phyloP scores from a whole-genome alignment of 2,888 invertebrate genomes.

The Pemphredon lugubris region DNA sequence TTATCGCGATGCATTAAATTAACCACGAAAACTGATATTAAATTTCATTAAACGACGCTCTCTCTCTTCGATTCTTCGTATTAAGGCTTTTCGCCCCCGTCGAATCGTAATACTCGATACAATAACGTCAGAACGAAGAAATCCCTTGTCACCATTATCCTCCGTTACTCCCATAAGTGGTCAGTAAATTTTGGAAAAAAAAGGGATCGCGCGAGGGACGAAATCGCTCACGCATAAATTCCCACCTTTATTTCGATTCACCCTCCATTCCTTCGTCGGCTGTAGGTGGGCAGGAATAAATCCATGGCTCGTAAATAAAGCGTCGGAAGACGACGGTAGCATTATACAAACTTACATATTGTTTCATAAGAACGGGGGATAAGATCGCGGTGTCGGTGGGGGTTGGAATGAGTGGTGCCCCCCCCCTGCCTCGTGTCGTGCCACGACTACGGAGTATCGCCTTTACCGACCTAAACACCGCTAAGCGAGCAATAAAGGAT shows the following conservation, averaged over 20 bases:
- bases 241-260: conserved; percentile 48
- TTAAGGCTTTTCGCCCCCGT: no score
- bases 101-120: not conserved
- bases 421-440: conserved; percentile 46
- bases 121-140: not conserved
- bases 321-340: conserved; percentile 34
- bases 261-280: conserved; percentile 48
- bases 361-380: conserved; percentile 38
- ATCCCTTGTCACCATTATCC: conserved; percentile 1
- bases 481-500: conserved; percentile 56
- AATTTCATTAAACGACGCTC: no score
- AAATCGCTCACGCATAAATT: conserved; percentile 65
- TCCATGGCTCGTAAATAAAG: conserved; percentile 71
- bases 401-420: conserved; percentile 6
- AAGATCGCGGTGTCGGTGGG: conserved; percentile 18
- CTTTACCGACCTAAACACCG: conserved; percentile 49
- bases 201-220: conserved; percentile 18
- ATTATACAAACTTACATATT: conserved; percentile 57
- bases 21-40: no score
- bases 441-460: conserved; percentile 48
- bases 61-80: no score
- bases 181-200: conserved; percentile 36
- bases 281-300: conserved; percentile 62
- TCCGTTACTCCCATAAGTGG: conserved; percentile 3
- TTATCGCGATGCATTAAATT: no score